Evolutionary conservation across 64 coral and sea anemone species (phyloP).

Genomic region (Montipora efflorescens): DNA sequence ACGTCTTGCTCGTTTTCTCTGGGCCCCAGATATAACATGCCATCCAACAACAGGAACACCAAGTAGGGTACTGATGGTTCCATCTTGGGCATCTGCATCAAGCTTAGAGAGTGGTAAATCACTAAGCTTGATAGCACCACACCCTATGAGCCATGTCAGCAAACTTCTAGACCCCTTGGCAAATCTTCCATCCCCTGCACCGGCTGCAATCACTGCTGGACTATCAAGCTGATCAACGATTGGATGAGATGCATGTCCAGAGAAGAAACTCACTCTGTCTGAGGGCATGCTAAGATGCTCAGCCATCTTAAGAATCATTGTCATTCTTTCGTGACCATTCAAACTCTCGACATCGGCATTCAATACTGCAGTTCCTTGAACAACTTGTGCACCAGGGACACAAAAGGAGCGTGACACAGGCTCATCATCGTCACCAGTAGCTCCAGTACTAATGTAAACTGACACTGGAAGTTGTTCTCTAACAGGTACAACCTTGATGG

Average conservation of each 20-base stretch:
- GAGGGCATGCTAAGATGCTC: conserved; percentile 49
- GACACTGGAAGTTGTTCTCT: conserved; percentile 10
- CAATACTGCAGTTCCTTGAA: conserved; percentile 69
- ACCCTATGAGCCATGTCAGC: conserved; percentile 77
- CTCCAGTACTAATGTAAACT: conserved; percentile 19
- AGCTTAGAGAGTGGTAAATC: conserved; percentile 53
- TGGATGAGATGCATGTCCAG: conserved; percentile 63
- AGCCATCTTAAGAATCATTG: conserved; percentile 46
- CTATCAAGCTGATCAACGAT: conserved; percentile 70
- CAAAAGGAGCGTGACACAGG: conserved; percentile 43
- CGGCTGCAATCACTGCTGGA: conserved; percentile 65
- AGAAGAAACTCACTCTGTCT: conserved; percentile 62
- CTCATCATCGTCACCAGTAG: conserved; percentile 19
- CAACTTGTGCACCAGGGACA: conserved; percentile 64
- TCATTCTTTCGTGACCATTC: conserved; percentile 79
- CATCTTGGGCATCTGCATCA: conserved; percentile 74
- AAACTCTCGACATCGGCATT: conserved; percentile 66
- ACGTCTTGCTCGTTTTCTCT: conserved; percentile 63
- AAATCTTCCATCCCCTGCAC: conserved; percentile 83
- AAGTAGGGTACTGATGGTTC: conserved; percentile 59
- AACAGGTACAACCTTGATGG: conserved; percentile 43
- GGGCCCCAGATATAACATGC: conserved; percentile 91
- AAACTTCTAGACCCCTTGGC: conserved; percentile 72
- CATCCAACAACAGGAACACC: conserved; percentile 86
- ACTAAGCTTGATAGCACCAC: conserved; percentile 85